These are phyloP conservation scores for Setipinna tenuifilis DNA, from an alignment of 2,797 vertebrate species.

Conservation along the genomic window DNA sequence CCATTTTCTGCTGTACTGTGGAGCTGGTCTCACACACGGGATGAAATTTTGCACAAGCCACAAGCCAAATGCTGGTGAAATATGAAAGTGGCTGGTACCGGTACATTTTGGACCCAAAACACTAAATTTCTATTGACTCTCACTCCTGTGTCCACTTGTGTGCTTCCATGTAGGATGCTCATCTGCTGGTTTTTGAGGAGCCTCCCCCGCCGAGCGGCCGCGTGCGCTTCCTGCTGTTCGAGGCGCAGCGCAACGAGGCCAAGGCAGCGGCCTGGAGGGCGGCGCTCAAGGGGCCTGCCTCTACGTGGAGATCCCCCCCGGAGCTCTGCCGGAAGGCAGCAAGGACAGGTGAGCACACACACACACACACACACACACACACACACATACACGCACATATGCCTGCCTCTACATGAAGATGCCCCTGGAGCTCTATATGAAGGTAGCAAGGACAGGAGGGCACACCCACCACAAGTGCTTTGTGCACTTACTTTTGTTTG, in stretches of 20 bases:
- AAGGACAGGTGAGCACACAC: constrained; percentile 88
- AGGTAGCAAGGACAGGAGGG: no score
- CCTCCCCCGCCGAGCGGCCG: constrained; percentile 76
- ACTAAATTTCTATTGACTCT: no score
- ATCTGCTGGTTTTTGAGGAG: constrained; percentile 96
- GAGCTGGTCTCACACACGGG: neutral
- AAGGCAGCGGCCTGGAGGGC: constrained; percentile 89
- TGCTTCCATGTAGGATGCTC: constrained; percentile 84
- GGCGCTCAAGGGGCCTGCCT: constrained; percentile 86
- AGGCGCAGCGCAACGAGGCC: constrained; percentile 86
- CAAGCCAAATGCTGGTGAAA: no score
- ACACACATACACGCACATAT: neutral
- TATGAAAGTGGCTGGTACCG: no score
- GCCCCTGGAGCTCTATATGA: no score
- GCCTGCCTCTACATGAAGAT: no score
- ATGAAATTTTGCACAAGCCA: no score
- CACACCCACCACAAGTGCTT: no score
- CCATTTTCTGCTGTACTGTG: neutral
- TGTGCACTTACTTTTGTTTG: no score
- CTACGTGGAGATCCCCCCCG: constrained; percentile 92
- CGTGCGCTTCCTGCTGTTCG: constrained; percentile 90
- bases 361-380: constrained; percentile 24
- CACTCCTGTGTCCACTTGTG: no score
- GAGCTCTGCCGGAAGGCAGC: constrained; percentile 93
- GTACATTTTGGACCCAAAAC: no score